Evolutionary conservation across 2,888 invertebrate species (phyloP).

Genomic region (Stenchaetothrips biformis): DNA sequence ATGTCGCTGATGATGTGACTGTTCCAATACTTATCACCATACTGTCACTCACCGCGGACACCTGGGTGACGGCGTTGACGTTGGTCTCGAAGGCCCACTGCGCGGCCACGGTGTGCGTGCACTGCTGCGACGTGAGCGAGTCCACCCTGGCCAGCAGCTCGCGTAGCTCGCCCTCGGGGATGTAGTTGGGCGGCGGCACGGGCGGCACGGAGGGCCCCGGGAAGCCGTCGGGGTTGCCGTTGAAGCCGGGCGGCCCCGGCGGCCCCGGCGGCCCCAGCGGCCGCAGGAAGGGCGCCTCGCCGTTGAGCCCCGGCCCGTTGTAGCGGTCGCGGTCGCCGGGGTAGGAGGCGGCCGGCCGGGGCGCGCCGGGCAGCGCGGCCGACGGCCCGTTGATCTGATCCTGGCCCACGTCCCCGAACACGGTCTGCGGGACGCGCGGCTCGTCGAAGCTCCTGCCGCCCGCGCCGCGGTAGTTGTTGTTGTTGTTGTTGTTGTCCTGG

Average conservation of each 20-base stretch:
- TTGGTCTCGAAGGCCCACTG: conserved; percentile 88
- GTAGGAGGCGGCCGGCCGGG: background rate
- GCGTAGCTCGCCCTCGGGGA: conserved; percentile 47
- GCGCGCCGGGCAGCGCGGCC: background rate
- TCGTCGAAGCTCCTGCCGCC: background rate
- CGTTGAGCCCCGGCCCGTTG: conserved; percentile 17
- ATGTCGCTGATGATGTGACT: too few relatives aligned
- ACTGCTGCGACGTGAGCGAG: conserved; percentile 70
- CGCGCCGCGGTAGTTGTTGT: background rate
- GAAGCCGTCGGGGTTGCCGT: background rate
- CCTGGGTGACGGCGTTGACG: conserved; percentile 74
- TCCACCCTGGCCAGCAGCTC: conserved; percentile 66
- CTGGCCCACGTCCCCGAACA: conserved; percentile 12
- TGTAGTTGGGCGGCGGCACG: conserved; percentile 30
- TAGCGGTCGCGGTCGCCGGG: conserved; percentile 6
- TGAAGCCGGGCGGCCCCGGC: background rate
- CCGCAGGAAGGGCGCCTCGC: background rate
- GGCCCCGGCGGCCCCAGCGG: background rate
- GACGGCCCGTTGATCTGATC: conserved; percentile 8
- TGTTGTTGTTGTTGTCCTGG: background rate
- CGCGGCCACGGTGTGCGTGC: conserved; percentile 78
- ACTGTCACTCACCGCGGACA: conserved; percentile 64
- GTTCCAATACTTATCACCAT: too few relatives aligned
- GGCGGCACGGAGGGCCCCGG: background rate
- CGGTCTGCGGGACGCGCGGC: background rate